Conservation (phyloP, 2,797 vertebrate species). For the Amphiprion clarkii region DNA sequence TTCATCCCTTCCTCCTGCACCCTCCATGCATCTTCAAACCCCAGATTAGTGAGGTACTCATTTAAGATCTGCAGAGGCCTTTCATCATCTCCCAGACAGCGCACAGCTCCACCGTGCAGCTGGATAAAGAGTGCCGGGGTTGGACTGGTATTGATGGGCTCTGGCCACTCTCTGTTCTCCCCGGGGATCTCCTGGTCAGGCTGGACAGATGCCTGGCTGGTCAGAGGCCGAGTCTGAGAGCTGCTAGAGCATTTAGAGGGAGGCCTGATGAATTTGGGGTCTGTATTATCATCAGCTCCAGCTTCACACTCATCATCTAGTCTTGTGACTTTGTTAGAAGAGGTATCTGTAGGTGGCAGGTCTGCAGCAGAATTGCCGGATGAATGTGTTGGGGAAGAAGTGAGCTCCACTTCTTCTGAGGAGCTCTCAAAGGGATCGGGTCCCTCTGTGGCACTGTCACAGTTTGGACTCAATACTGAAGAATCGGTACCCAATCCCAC, state of each 20-base stretch:
- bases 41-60: conserved; percentile 92
- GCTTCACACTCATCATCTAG: conserved; percentile 9
- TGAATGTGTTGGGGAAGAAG: conserved; percentile 68
- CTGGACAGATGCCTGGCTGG: conserved; percentile 62
- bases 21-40: conserved; percentile 91
- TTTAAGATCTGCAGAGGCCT: conserved; percentile 92
- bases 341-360: conserved; percentile 39
- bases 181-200: conserved; percentile 57
- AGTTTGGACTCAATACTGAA: conserved; percentile 82
- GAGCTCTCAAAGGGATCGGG: conserved; percentile 90
- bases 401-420: conserved; percentile 88
- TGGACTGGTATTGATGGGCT: conserved; percentile 49
- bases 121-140: conserved; percentile 89
- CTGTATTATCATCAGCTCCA: neutral
- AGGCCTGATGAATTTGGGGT: conserved; percentile 49
- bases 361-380: conserved; percentile 47
- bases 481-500: conserved; percentile 82
- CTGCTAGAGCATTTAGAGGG: conserved; percentile 68
- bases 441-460: conserved; percentile 88
- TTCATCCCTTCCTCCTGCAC: conserved; percentile 95
- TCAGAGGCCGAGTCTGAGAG: conserved; percentile 71
- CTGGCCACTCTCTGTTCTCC: conserved; percentile 50
- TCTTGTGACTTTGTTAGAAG: conserved; percentile 36
- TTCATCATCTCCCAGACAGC: conserved; percentile 89
- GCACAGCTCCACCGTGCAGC: conserved; percentile 91